Evolutionary conservation across 1,140 invertebrate species (phyloP).

Genomic region (Dendrolimus kikuchii): DNA sequence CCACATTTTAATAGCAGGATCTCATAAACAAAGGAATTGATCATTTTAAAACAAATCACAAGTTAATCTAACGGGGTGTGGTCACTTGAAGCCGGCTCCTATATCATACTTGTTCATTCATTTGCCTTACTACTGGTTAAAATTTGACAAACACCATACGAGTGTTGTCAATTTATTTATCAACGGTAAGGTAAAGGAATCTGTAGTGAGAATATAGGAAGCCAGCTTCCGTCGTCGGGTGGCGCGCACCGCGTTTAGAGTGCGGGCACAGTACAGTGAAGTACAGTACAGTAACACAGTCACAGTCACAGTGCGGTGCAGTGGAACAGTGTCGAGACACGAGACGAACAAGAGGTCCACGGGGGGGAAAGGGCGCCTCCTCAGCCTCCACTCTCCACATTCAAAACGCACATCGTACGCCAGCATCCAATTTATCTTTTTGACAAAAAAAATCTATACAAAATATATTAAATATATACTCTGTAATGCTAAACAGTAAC

Average conservation of each 20-base stretch:
- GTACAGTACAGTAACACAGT: too few relatives aligned
- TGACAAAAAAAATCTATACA: conserved; percentile 73
- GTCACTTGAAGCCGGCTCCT: conserved; percentile 26
- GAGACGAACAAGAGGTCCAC: conserved; percentile 53
- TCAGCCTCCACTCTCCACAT: conserved; percentile 56
- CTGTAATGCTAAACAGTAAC: conserved; percentile 72
- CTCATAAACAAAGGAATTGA: conserved; percentile 68
- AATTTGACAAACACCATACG: too few relatives aligned
- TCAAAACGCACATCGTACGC: conserved; percentile 65
- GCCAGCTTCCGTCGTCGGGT: too few relatives aligned
- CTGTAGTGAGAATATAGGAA: too few relatives aligned
- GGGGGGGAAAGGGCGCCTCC: conserved; percentile 38
- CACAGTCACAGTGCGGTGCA: too few relatives aligned
- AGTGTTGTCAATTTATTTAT: too few relatives aligned
- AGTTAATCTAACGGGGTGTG: conserved; percentile 26
- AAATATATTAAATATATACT: conserved; percentile 74
- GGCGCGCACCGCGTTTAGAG: too few relatives aligned
- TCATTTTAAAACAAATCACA: conserved; percentile 52
- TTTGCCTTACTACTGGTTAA: too few relatives aligned
- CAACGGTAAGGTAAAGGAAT: too few relatives aligned
- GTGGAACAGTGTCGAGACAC: conserved; percentile 4
- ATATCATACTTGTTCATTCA: too few relatives aligned
- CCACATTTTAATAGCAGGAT: conserved; percentile 60
- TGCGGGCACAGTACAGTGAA: too few relatives aligned
- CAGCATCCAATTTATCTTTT: conserved; percentile 72